Percentiles rank a stretch among this genome's conserved stretches.
phyloP scores from a whole-genome alignment of 2,113 vertebrate genomes.

The Catagonus wagneri region DNA sequence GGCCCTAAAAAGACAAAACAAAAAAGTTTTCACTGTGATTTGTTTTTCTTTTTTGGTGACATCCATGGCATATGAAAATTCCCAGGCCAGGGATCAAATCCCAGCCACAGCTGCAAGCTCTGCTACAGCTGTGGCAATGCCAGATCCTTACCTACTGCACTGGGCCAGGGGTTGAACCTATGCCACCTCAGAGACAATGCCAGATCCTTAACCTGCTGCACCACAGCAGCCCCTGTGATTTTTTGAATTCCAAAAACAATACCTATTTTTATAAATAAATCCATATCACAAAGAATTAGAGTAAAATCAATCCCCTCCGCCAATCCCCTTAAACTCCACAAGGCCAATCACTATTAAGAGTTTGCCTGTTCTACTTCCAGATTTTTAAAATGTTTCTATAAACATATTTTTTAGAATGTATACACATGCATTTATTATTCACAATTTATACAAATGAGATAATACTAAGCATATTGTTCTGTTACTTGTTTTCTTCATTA shows the following conservation, averaged over 20 bases:
- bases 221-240: not conserved
- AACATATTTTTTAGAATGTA: not conserved
- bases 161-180: too few species aligned
- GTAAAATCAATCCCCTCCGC: not conserved
- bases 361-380: not conserved
- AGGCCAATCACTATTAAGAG: not conserved
- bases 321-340: not conserved
- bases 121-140: too few species aligned
- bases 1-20: too few species aligned
- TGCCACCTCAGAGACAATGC: too few species aligned
- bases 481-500: not conserved
- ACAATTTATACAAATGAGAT: not conserved
- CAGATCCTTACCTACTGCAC: too few species aligned
- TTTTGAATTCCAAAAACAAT: not conserved
- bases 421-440: not conserved
- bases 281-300: not conserved
- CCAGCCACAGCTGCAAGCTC: too few species aligned
- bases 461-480: not conserved
- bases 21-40: not conserved
- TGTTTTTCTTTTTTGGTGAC: not conserved
- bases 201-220: too few species aligned
- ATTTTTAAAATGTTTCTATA: slow-evolving; percentile 13
- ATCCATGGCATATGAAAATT: not conserved
- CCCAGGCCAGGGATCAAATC: not conserved
- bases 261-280: not conserved